Evolutionary conservation across 1,140 invertebrate genomes (phyloP).

Genomic region (Chlorops oryzae): DNA sequence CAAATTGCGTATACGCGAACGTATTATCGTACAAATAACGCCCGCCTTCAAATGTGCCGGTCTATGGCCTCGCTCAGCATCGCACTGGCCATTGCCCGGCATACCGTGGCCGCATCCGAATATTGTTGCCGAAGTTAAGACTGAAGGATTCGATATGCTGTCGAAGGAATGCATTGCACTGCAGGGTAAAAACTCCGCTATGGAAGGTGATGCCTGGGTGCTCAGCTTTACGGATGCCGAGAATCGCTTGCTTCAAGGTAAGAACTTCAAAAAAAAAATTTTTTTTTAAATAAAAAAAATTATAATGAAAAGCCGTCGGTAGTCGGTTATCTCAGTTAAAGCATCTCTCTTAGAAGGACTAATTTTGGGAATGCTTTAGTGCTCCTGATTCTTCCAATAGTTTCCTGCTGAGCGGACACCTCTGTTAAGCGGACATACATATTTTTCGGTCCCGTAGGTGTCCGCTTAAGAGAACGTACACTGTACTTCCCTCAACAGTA

Average conservation of each 20-base stretch:
- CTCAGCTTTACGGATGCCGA: slow-evolving; percentile 86
- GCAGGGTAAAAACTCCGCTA: slow-evolving; percentile 81
- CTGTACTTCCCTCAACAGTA: too few relatives aligned
- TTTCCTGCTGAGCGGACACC: too few relatives aligned
- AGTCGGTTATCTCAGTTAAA: too few relatives aligned
- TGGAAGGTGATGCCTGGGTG: slow-evolving; percentile 94
- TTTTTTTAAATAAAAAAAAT: background rate
- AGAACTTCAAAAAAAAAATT: slow-evolving; percentile 6
- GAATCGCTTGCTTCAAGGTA: slow-evolving; percentile 72
- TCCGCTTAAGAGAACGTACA: too few relatives aligned
- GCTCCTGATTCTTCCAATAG: too few relatives aligned
- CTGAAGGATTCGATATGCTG: slow-evolving; percentile 87
- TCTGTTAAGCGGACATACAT: too few relatives aligned
- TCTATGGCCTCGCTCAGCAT: slow-evolving; percentile 88
- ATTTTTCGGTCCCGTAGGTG: too few relatives aligned
- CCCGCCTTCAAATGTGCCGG: slow-evolving; percentile 92
- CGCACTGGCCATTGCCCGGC: slow-evolving; percentile 86
- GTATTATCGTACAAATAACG: slow-evolving; percentile 88
- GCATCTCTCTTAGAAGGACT: too few relatives aligned
- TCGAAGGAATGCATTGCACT: slow-evolving; percentile 76
- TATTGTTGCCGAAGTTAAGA: slow-evolving; percentile 85
- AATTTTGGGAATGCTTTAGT: too few relatives aligned
- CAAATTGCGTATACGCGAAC: slow-evolving; percentile 80
- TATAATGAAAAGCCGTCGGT: slow-evolving; percentile 3
- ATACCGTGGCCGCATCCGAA: slow-evolving; percentile 87